These are phyloP conservation scores for Acomys russatus DNA, from an alignment of 2,797 vertebrate species.

Conservation along the genomic window DNA sequence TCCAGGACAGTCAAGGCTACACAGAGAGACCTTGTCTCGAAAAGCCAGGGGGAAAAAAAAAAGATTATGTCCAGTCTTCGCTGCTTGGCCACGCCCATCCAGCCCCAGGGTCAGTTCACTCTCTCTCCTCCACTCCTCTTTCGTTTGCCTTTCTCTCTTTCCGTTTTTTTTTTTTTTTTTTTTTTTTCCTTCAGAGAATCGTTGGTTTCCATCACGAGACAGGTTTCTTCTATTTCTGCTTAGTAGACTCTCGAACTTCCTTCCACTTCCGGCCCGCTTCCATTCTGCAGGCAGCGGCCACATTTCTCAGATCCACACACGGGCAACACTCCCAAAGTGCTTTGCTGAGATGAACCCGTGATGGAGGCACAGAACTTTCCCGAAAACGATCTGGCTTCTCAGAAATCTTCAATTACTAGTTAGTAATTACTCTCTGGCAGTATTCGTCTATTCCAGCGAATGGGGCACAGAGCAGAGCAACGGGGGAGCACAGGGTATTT, in stretches of 20 bases:
- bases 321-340: not conserved
- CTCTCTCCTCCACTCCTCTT: not conserved
- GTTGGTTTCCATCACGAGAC: constrained; percentile 11
- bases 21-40: no score
- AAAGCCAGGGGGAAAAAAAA: no score
- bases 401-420: not conserved
- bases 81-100: not conserved
- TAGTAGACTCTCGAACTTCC: constrained; percentile 36
- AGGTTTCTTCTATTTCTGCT: constrained; percentile 7
- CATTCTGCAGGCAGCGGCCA: not conserved
- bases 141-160: no score
- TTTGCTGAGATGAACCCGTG: not conserved
- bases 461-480: rapidly evolving
- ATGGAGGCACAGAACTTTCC: not conserved
- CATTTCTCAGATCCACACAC: not conserved
- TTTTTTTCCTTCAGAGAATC: not conserved
- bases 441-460: not conserved
- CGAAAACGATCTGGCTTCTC: constrained; percentile 7
- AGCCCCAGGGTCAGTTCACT: not conserved
- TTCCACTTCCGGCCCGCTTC: not conserved
- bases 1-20: no score
- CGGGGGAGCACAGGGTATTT: not conserved
- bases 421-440: not conserved
- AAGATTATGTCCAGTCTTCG: not conserved
- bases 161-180: no score